A percentile compares a stretch with the other conserved stretches of the same genome.
These are phyloP conservation scores for Abrostola triplasia DNA, from an alignment of 2,888 invertebrate genomes.

Conservation along the genomic window DNA sequence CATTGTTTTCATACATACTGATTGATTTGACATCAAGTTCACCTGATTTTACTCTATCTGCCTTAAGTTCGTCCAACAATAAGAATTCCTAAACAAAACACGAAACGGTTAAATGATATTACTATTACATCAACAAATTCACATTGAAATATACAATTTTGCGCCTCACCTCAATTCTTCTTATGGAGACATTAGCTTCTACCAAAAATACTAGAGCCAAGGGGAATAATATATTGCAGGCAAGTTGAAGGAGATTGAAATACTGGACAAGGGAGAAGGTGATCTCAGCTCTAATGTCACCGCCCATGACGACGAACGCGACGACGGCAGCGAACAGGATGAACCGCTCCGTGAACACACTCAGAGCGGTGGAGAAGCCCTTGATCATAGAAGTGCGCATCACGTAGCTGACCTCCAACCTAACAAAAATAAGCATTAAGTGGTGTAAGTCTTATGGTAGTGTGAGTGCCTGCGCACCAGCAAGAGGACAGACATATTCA, in stretches of 20 bases:
- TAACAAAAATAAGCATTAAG: constrained; percentile 70
- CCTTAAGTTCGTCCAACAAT: constrained; percentile 76
- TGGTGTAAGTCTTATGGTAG: too few species aligned
- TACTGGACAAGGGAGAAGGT: constrained; percentile 94
- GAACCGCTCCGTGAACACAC: constrained; percentile 95
- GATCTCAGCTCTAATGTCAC: constrained; percentile 89
- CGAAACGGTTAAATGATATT: constrained; percentile 8
- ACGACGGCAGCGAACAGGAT: constrained; percentile 94
- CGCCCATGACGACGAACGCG: constrained; percentile 91
- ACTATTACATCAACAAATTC: constrained; percentile 9
- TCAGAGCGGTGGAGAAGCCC: constrained; percentile 90
- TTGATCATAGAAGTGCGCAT: constrained; percentile 90
- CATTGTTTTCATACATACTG: constrained; percentile 58
- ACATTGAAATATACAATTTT: constrained; percentile 14
- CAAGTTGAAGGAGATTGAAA: constrained; percentile 91
- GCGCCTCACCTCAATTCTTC: constrained; percentile 88
- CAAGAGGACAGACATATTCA: too few species aligned
- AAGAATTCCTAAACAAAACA: constrained; percentile 77
- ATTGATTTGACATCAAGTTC: constrained; percentile 58
- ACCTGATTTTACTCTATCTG: constrained; percentile 63
- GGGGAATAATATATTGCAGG: constrained; percentile 90
- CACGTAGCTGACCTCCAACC: constrained; percentile 91
- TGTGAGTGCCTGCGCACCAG: too few species aligned
- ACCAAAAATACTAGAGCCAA: constrained; percentile 89
- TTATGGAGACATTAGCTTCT: constrained; percentile 90